Percentiles rank a stretch among this genome's conserved stretches.
Evolutionary conservation across 2,113 vertebrate genomes (phyloP).

Genomic region (Melozone crissalis): DNA sequence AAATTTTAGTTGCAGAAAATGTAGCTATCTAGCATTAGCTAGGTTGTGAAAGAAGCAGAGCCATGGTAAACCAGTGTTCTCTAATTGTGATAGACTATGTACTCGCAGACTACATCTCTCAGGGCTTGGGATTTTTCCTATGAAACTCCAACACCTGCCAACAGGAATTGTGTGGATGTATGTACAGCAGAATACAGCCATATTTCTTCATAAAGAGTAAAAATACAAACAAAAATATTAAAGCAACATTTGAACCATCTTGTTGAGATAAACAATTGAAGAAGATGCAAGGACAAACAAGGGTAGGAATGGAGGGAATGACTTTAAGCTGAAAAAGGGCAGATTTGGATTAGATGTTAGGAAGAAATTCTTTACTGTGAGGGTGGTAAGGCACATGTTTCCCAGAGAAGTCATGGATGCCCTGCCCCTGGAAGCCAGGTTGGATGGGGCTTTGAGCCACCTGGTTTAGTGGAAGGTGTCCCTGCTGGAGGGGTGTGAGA

Average conservation of each 20-base stretch:
- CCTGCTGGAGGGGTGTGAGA: neutral
- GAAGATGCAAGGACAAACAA: neutral
- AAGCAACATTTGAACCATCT: neutral
- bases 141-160: neutral
- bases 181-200: neutral
- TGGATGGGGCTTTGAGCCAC: neutral
- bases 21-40: neutral
- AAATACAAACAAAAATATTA: neutral
- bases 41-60: neutral
- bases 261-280: neutral
- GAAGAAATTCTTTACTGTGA: neutral
- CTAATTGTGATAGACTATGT: fast-evolving
- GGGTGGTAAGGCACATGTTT: neutral
- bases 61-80: neutral
- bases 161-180: neutral
- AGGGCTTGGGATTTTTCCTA: fast-evolving
- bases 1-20: neutral
- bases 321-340: neutral
- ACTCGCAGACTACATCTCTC: neutral
- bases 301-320: too few relatives aligned
- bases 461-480: neutral
- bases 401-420: neutral
- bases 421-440: neutral
- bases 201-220: neutral
- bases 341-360: neutral